Base-by-base conservation (phyloP, 2,797 vertebrate genomes). In the Hipposideros larvatus region DNA sequence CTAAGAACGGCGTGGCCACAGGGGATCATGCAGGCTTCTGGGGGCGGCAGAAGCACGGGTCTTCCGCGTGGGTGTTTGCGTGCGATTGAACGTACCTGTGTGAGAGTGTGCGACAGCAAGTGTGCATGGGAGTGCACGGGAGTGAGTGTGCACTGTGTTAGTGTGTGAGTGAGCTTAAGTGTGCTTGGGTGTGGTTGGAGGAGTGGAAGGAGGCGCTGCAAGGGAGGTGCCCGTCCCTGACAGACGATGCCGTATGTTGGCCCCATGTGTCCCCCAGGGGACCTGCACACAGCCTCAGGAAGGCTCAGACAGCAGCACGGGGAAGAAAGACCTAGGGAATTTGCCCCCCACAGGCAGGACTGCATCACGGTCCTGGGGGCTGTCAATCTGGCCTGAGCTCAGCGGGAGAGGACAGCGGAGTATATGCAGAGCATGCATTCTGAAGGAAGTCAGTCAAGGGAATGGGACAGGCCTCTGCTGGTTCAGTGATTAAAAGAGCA, bases 311-410 rank as follows among this genome's bases (percentile, higher is more conserved):
- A n/a, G 21, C 7, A 21, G 55, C 68, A 24, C 41, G 37, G 26
- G 71, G 4, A 43, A 77, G 21, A 7, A 34, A 18, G 5, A 7
- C 1, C 18, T 9, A 15, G 28, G 41, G 37, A 24, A 5, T 51
- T 7, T 28, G 37, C 3, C 41, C 16, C 15, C 21, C n/a, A 7
- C 1, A 0, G 4, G 28, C 16, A 59, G 48, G 63, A 22, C 73
- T 11, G 4, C 7, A 0, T 19, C 31, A 4, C 28, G 31, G 19
- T 28, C 43, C 57, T 28, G 41, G 70, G 31, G 24, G 26, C 34
- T 2, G 7, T 10, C 15, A 1, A 8, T 2, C 4, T 14, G 31
- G 55, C 15, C 14, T 6, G 43, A 51, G n/a, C 5, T 1, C 1
- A 46, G 87, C 26, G 16, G 59, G 22, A 11, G 19, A 37, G 46